These are phyloP conservation scores for Ophioninae sp. DNA, from an alignment of 2,888 invertebrate species.

Conservation along the genomic window DNA sequence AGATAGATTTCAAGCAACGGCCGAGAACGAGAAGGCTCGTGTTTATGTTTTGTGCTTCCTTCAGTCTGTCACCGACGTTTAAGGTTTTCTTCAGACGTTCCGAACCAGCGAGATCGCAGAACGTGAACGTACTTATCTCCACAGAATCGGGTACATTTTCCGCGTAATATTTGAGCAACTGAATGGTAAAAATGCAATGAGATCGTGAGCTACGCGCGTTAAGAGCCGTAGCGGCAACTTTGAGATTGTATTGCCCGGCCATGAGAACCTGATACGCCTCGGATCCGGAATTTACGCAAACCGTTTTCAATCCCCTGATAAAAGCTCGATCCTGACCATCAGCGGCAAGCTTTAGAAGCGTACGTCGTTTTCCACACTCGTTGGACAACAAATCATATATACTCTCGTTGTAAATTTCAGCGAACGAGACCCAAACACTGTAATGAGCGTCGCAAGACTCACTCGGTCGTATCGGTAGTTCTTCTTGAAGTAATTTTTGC, in stretches of 20 bases:
- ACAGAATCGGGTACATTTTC: conserved; percentile 73
- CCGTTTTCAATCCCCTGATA: conserved; percentile 81
- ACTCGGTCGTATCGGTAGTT: conserved; percentile 70
- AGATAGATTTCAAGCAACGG: conserved; percentile 88
- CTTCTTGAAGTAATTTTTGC: conserved; percentile 75
- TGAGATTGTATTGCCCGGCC: conserved; percentile 90
- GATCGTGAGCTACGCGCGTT: conserved; percentile 94
- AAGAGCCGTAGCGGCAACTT: conserved; percentile 91
- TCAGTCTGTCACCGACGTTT: conserved; percentile 90
- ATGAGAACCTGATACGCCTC: conserved; percentile 92
- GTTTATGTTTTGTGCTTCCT: conserved; percentile 96
- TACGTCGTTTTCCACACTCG: conserved; percentile 73
- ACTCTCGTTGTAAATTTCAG: conserved; percentile 95
- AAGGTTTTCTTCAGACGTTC: conserved; percentile 92
- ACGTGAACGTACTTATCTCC: conserved; percentile 80
- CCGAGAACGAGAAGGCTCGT: conserved; percentile 93
- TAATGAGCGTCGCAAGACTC: conserved; percentile 71
- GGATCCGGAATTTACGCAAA: conserved; percentile 87
- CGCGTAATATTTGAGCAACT: conserved; percentile 85
- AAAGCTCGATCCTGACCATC: conserved; percentile 75
- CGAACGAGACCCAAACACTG: conserved; percentile 92
- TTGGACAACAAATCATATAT: conserved; percentile 90
- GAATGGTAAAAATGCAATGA: conserved; percentile 94
- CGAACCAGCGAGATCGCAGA: conserved; percentile 97
- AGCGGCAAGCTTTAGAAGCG: conserved; percentile 74